phyloP scores from a whole-genome alignment of 2,113 vertebrate genomes.

The Clarias gariepinus region DNA sequence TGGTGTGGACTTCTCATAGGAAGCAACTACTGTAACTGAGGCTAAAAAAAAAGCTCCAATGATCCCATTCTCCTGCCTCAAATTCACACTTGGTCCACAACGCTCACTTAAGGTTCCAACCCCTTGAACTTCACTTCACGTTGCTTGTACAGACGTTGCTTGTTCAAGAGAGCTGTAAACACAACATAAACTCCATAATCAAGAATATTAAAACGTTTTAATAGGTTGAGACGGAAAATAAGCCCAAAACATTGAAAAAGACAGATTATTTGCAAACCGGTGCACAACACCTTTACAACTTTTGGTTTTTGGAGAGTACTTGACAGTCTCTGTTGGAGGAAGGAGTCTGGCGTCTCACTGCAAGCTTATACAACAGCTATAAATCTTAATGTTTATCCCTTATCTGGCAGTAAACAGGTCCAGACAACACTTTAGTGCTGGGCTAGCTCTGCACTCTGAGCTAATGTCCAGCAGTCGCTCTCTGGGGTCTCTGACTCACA shows the following conservation, averaged over 20 bases:
- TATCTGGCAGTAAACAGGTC: conserved; percentile 50
- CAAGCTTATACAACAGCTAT: conserved; percentile 20
- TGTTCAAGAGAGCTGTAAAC: not conserved
- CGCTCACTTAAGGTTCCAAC: not conserved
- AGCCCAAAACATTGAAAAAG: not conserved
- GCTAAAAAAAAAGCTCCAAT: conserved; percentile 19
- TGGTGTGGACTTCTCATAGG: conserved; percentile 21
- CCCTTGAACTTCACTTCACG: not conserved
- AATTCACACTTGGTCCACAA: not conserved
- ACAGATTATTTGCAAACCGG: not conserved
- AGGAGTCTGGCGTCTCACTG: not conserved
- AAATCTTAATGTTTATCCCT: conserved; percentile 50
- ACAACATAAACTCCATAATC: not conserved
- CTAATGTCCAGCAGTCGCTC: conserved; percentile 24
- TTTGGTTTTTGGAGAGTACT: not conserved
- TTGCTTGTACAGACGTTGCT: not conserved
- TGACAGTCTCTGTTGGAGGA: not conserved
- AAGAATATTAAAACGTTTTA: not conserved
- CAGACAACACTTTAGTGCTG: conserved; percentile 44
- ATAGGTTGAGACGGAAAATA: not conserved
- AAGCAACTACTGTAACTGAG: conserved; percentile 15
- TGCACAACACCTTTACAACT: not conserved
- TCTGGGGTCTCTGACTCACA: conserved; percentile 30
- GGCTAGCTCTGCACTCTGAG: conserved; percentile 44
- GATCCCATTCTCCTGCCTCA: not conserved